These are phyloP conservation scores for Ancistrus triradiatus DNA, from an alignment of 2,113 vertebrate genomes.

Conservation along the genomic window DNA sequence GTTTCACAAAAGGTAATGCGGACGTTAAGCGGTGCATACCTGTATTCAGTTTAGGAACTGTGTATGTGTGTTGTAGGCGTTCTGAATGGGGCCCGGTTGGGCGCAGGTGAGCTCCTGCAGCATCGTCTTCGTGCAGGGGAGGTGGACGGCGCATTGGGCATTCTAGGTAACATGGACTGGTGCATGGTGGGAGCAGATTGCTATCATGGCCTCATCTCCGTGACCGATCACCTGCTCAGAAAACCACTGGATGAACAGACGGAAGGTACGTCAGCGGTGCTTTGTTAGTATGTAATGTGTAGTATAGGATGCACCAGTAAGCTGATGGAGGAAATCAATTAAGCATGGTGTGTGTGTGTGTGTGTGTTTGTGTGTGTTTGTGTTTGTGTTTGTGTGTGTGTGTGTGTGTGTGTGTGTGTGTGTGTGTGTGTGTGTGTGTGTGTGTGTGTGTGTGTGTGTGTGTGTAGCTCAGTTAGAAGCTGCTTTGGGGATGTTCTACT, in stretches of 20 bases:
- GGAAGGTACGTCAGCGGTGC: slow-evolving; percentile 83
- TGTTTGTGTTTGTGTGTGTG: too few species aligned
- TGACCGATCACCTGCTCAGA: slow-evolving; percentile 87
- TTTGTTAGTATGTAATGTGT: too few species aligned
- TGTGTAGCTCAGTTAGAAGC: slow-evolving; percentile 85
- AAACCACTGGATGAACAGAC: slow-evolving; percentile 78
- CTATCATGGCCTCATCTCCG: slow-evolving; percentile 74
- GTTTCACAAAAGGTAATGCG: too few species aligned
- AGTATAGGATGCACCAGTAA: too few species aligned
- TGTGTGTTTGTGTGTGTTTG: too few species aligned
- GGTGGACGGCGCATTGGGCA: slow-evolving; percentile 75
- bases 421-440: slow-evolving; percentile 19
- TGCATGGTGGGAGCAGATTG: slow-evolving; percentile 76
- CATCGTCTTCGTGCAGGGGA: slow-evolving; percentile 78
- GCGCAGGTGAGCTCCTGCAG: slow-evolving; percentile 75
- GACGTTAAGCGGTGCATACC: too few species aligned
- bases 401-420: too few species aligned
- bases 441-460: slow-evolving; percentile 32
- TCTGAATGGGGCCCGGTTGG: slow-evolving; percentile 74
- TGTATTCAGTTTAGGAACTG: neutral
- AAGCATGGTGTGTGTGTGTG: too few species aligned
- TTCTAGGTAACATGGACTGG: slow-evolving; percentile 91
- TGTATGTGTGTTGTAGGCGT: slow-evolving; percentile 65
- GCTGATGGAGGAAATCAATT: too few species aligned
- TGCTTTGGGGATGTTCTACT: slow-evolving; percentile 88